Evolutionary conservation across 1,140 invertebrate species (phyloP).

Genomic region (Dendroctonus valens): DNA sequence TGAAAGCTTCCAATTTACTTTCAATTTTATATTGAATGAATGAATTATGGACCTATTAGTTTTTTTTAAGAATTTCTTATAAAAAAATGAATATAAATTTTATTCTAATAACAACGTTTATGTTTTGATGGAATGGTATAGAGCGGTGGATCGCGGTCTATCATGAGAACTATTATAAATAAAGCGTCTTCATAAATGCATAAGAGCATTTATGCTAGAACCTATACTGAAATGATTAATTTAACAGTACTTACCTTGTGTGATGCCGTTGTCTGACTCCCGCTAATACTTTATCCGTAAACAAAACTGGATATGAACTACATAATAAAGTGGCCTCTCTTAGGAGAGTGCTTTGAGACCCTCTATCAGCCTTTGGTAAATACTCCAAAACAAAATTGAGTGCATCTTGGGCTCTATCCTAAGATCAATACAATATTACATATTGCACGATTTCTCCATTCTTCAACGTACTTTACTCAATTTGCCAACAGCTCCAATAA

Average conservation of each 20-base stretch:
- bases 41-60: no score
- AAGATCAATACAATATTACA: slow-evolving; percentile 25
- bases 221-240: no score
- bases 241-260: slow-evolving; percentile 43
- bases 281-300: slow-evolving; percentile 72
- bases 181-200: no score
- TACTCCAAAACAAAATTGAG: slow-evolving; percentile 76
- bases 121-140: no score
- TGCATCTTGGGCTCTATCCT: slow-evolving; percentile 74
- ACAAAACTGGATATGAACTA: slow-evolving; percentile 71
- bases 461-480: slow-evolving; percentile 57
- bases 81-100: no score
- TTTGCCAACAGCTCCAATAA: slow-evolving; percentile 64
- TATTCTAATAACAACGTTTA: no score
- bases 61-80: no score
- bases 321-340: slow-evolving; percentile 76
- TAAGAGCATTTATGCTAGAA: no score
- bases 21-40: no score
- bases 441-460: not conserved
- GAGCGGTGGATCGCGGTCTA: no score
- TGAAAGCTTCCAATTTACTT: no score
- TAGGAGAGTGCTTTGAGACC: slow-evolving; percentile 67
- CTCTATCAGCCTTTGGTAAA: slow-evolving; percentile 67
- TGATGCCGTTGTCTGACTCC: slow-evolving; percentile 67
- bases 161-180: no score